Evolutionary conservation across 2,888 invertebrate genomes (phyloP).

Genomic region (Heliconius cydno): DNA sequence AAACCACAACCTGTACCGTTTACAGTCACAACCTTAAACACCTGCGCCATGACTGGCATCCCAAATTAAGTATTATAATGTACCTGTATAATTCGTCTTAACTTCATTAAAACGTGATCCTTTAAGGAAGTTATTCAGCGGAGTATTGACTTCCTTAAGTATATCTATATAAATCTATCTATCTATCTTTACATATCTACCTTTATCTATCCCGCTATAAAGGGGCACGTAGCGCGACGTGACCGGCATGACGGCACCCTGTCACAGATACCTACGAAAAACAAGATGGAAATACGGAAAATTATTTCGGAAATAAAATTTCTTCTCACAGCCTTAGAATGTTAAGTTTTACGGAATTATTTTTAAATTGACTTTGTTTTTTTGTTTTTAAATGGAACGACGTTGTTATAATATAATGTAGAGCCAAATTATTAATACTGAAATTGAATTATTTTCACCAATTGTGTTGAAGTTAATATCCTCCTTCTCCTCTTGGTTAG

Average conservation of each 20-base stretch:
- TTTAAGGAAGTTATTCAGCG: constrained; percentile 21
- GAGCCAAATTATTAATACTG: not conserved
- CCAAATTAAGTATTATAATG: not conserved
- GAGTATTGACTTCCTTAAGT: constrained; percentile 20
- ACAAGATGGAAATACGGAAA: constrained; percentile 54
- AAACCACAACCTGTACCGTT: too few species aligned
- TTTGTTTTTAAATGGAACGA: not conserved
- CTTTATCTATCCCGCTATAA: constrained; percentile 41
- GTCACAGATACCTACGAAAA: constrained; percentile 49
- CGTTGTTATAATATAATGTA: not conserved
- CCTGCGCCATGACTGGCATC: too few species aligned
- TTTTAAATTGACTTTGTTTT: constrained; percentile 28
- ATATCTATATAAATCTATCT: constrained; percentile 29
- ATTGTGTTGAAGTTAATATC: not conserved
- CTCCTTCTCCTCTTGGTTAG: not conserved
- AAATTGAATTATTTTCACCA: not conserved
- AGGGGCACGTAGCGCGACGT: constrained; percentile 54
- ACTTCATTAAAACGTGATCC: constrained; percentile 4
- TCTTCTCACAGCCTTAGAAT: constrained; percentile 37
- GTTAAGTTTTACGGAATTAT: constrained; percentile 30
- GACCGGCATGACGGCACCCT: constrained; percentile 49
- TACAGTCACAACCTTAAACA: too few species aligned
- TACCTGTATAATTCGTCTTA: not conserved
- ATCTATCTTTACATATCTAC: constrained; percentile 9
- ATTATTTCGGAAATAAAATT: constrained; percentile 52